Percentiles rank a stretch among this genome's conserved stretches.
phyloP scores from a whole-genome alignment of 1,140 invertebrate species.

The Trachymyrmex cornetzi region DNA sequence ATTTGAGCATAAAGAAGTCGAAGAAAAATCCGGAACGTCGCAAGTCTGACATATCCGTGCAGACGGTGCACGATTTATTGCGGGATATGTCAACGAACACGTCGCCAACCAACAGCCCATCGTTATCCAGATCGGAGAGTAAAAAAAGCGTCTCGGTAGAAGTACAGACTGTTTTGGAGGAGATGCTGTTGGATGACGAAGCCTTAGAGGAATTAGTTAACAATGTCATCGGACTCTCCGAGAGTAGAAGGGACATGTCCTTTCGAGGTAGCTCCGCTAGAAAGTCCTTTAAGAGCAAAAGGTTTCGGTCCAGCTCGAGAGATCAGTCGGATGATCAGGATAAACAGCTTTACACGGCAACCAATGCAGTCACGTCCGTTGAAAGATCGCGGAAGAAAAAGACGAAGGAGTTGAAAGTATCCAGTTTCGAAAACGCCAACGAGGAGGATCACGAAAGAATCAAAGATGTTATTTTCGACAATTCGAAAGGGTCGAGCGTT shows the following conservation, averaged over 20 bases:
- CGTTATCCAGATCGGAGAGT: constrained; percentile 78
- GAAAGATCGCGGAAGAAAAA: constrained; percentile 44
- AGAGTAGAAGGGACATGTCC: constrained; percentile 70
- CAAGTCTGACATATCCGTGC: constrained; percentile 83
- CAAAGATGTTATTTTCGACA: constrained; percentile 64
- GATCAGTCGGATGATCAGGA: constrained; percentile 45
- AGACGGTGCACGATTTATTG: constrained; percentile 68
- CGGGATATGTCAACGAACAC: constrained; percentile 84
- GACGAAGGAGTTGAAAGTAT: constrained; percentile 74
- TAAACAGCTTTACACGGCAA: constrained; percentile 6
- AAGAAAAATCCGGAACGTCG: constrained; percentile 82
- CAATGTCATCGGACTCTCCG: constrained; percentile 63
- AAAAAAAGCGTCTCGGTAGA: constrained; percentile 82
- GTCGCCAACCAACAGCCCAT: constrained; percentile 77
- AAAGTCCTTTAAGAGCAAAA: constrained; percentile 68
- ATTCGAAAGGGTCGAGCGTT: constrained; percentile 40
- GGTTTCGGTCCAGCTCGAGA: constrained; percentile 62
- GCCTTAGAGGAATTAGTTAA: constrained; percentile 45
- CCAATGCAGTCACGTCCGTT: constrained; percentile 39
- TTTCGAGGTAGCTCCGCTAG: constrained; percentile 47
- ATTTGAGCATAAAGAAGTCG: constrained; percentile 73
- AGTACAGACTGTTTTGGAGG: constrained; percentile 84
- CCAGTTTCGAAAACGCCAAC: constrained; percentile 79
- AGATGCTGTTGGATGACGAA: constrained; percentile 56
- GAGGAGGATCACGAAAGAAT: constrained; percentile 76